Base-by-base conservation (phyloP, 2,888 invertebrate species). In the Dicranocentrus wangi region DNA sequence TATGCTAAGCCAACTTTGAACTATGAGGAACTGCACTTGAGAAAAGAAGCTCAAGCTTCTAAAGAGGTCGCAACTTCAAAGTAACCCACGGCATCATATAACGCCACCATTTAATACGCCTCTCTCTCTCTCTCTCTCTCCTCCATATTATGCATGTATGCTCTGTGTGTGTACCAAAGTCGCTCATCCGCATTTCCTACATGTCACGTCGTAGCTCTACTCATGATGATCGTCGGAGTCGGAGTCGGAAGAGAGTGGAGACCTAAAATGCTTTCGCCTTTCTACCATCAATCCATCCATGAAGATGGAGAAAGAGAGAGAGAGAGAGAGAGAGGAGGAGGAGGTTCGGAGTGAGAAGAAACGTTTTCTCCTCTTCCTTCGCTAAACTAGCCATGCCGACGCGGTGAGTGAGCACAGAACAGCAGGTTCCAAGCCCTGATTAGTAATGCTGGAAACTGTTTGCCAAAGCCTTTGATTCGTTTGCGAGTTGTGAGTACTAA, bases 201-300 rank as follows among this genome's bases (percentile, higher is more conserved):
- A 77, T 77, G 77, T 77, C 77, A 77, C 77, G 60, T 77, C 69
- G 69, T 32, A 77, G 69, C 60, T 69, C 15, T 75, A 43, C 2
- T 28, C 17, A 55, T 55, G 2, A 13, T 53, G 23, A 23, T 51
- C 43, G 25, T 66, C n/a, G 32, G n/a, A 69, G 27, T 47, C 8
- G 60, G 68, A 47, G 58, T 63, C 65, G 73, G n/a, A 66, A 55
- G 63, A 55, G 43, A 75, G n/a, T n/a, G n/a, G 68, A 13, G 60
- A 43, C 42, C 43, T 13, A 71, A 42, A 42, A 53, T 65, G 39
- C 39, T 23, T 69, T n/a, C n/a, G n/a, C n/a, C n/a, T 43, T 63
- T 53, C 77, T 55, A 60, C 68, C 77, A 69, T 70, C 77, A 77
- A 77, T 77, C 69, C 69, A 77, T 77, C 69, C 69, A 53, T 53